These are phyloP conservation scores for Gonatopus flavifemur DNA, from an alignment of 1,140 invertebrate genomes.

Conservation along the genomic window DNA sequence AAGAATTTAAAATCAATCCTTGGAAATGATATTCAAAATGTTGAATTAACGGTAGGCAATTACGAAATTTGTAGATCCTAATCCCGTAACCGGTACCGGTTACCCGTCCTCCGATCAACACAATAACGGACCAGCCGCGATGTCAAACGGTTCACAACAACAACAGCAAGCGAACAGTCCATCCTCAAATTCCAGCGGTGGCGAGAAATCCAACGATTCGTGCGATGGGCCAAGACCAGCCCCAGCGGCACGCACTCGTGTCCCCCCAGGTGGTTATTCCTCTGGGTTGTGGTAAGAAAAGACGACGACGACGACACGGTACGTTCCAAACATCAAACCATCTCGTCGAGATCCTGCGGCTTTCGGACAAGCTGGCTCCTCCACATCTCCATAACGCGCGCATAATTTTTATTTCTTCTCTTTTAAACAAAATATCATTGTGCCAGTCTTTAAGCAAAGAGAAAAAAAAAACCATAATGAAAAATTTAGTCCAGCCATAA, in stretches of 20 bases:
- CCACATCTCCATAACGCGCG: no score
- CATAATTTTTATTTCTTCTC: no score
- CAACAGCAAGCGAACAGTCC: constrained; percentile 19
- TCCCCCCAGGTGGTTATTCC: constrained; percentile 58
- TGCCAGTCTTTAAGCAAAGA: no score
- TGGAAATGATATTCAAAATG: no score
- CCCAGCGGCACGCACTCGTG: constrained; percentile 47
- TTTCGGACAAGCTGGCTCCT: no score
- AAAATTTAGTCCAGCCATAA: no score
- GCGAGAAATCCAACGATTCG: constrained; percentile 42
- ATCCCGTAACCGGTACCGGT: constrained; percentile 55
- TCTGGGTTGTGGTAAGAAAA: constrained; percentile 57
- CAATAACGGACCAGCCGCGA: constrained; percentile 19
- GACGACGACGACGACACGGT: constrained; percentile 8
- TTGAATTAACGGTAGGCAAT: no score
- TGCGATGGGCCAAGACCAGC: constrained; percentile 34
- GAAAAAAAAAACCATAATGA: no score
- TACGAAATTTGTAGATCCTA: constrained; percentile 52
- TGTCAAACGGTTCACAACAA: constrained; percentile 49
- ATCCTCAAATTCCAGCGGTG: constrained; percentile 36
- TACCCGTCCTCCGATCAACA: constrained; percentile 39
- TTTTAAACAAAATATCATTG: no score
- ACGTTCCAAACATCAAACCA: constrained; percentile 17
- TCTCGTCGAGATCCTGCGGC: no score
- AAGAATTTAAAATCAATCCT: no score